Percentiles rank a stretch among this genome's conserved stretches.
These are phyloP conservation scores for Megaceryle maxima DNA, from an alignment of 2,113 vertebrate species.

Conservation along the genomic window DNA sequence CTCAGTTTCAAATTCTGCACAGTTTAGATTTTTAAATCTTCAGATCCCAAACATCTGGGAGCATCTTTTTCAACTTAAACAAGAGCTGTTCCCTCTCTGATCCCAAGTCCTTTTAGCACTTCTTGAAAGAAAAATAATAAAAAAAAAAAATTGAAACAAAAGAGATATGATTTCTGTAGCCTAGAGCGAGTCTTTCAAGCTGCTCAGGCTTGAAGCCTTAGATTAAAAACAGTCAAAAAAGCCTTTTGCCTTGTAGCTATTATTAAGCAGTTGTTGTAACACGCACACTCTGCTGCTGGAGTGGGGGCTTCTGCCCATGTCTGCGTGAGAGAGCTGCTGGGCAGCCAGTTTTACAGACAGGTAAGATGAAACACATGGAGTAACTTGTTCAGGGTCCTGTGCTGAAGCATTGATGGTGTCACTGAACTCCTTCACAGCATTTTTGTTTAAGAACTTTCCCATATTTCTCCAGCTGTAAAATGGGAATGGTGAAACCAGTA, in stretches of 20 bases:
- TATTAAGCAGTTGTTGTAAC: neutral
- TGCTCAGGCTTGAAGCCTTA: neutral
- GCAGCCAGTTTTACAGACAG: neutral
- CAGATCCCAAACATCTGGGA: neutral
- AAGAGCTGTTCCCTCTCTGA: neutral
- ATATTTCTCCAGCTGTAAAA: neutral
- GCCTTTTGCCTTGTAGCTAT: neutral
- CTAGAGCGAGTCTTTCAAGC: neutral
- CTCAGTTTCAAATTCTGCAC: neutral
- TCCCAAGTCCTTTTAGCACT: neutral
- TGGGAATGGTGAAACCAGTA: neutral
- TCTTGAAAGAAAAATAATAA: neutral
- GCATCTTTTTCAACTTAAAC: neutral
- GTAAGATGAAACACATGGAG: neutral
- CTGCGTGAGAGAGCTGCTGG: neutral
- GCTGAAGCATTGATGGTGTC: neutral
- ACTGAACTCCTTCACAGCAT: neutral
- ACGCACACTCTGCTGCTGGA: neutral
- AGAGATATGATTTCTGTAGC: neutral
- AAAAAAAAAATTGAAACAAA: neutral
- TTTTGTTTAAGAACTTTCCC: neutral
- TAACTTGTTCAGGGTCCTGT: neutral
- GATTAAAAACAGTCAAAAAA: neutral
- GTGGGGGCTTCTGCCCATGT: neutral
- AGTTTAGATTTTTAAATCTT: neutral